Conservation (phyloP, 2,888 invertebrate species). For the Epinotia bilunana region DNA sequence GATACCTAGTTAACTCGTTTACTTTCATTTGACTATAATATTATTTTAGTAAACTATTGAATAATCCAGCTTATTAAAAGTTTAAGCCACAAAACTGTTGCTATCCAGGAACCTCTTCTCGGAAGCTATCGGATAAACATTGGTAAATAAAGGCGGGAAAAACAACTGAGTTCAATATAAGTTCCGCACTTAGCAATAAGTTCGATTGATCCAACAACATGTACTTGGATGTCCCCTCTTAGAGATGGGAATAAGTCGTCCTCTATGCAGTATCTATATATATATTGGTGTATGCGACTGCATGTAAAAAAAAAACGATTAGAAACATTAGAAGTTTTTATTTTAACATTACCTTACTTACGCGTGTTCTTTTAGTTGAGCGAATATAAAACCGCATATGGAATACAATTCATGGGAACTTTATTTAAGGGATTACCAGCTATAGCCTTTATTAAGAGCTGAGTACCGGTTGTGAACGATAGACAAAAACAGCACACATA, state of each 20-base stretch:
- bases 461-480: too few species aligned
- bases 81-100: neutral
- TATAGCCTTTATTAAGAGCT: too few species aligned
- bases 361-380: too few species aligned
- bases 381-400: too few species aligned
- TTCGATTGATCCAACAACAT: constrained; percentile 26
- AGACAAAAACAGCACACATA: too few species aligned
- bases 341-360: too few species aligned
- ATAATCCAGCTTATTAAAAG: neutral
- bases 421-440: too few species aligned
- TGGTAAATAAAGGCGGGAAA: neutral
- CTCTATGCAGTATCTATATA: neutral
- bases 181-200: constrained; percentile 35
- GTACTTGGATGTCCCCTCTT: constrained; percentile 20
- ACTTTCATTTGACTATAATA: too few species aligned
- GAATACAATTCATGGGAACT: too few species aligned
- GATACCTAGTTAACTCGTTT: too few species aligned
- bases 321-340: too few species aligned
- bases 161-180: constrained; percentile 30
- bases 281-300: too few species aligned
- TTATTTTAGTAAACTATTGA: neutral
- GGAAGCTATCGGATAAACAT: constrained; percentile 9
- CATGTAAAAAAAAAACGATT: neutral
- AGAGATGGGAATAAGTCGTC: constrained; percentile 7
- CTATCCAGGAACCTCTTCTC: neutral